Evolutionary conservation across 2,113 vertebrate genomes (phyloP).

Genomic region (Suricata suricatta): DNA sequence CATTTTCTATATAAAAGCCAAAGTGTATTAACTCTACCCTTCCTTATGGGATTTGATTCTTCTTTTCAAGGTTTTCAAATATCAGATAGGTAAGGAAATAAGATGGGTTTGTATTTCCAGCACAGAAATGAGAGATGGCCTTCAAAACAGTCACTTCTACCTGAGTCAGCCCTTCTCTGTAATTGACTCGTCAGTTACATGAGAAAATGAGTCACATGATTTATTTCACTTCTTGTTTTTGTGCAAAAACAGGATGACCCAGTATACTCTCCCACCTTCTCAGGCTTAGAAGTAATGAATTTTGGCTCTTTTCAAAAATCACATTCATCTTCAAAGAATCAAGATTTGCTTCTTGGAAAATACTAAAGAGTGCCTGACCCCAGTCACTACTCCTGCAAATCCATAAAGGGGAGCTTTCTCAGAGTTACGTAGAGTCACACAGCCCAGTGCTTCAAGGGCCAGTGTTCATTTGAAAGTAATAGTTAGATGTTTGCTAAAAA

Average conservation of each 20-base stretch:
- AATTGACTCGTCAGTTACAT: neutral
- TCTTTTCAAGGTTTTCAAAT: constrained; percentile 1
- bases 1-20: neutral
- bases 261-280: neutral
- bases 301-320: constrained; percentile 38
- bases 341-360: neutral
- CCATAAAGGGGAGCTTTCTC: neutral
- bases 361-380: neutral
- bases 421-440: neutral
- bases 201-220: constrained; percentile 19
- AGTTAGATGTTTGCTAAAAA: neutral
- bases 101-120: constrained; percentile 2
- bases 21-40: neutral
- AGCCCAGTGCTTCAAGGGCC: neutral
- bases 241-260: neutral
- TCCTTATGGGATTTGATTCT: neutral
- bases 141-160: neutral
- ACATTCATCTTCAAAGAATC: constrained; percentile 21
- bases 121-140: constrained; percentile 6
- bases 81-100: constrained; percentile 25
- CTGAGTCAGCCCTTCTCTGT: neutral
- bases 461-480: neutral
- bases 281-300: neutral
- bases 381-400: neutral
- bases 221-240: constrained; percentile 54